phyloP scores from a whole-genome alignment of 2,113 vertebrate genomes.

The Oenanthe oenanthe region DNA sequence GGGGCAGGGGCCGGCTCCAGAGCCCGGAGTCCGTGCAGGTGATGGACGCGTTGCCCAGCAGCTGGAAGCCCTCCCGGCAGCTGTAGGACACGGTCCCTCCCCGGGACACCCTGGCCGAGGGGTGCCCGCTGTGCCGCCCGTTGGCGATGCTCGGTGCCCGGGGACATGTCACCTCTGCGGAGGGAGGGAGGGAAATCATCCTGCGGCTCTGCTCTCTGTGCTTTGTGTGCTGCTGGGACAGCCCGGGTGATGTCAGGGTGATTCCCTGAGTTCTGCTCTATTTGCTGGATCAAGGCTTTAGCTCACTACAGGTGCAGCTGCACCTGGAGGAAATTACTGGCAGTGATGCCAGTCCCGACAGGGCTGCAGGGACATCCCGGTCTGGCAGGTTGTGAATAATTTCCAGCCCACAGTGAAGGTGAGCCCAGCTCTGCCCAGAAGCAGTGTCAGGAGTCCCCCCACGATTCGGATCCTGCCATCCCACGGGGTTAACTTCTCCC shows the following conservation, averaged over 20 bases:
- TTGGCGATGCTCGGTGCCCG: background rate
- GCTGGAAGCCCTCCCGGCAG: too few relatives aligned
- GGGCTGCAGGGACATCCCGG: fast-evolving
- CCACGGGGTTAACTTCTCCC: fast-evolving
- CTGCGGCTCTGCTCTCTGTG: background rate
- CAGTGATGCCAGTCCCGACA: fast-evolving
- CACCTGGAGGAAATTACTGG: fast-evolving
- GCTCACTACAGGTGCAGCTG: background rate
- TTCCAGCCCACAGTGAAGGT: background rate
- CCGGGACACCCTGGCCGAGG: too few relatives aligned
- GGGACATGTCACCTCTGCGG: background rate
- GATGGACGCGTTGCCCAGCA: too few relatives aligned
- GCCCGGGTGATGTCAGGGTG: fast-evolving
- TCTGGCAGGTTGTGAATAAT: background rate
- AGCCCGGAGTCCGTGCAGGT: too few relatives aligned
- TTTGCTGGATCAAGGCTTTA: background rate
- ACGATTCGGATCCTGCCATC: background rate
- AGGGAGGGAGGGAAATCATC: too few relatives aligned
- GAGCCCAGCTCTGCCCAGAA: background rate
- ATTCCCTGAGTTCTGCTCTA: too few relatives aligned
- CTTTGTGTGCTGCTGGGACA: background rate
- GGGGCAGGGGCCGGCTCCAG: too few relatives aligned
- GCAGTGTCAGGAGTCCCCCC: background rate
- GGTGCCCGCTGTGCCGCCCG: too few relatives aligned
- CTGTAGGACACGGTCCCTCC: too few relatives aligned